Conservation (phyloP, 2,113 vertebrate genomes). For the Aphyosemion australe region DNA sequence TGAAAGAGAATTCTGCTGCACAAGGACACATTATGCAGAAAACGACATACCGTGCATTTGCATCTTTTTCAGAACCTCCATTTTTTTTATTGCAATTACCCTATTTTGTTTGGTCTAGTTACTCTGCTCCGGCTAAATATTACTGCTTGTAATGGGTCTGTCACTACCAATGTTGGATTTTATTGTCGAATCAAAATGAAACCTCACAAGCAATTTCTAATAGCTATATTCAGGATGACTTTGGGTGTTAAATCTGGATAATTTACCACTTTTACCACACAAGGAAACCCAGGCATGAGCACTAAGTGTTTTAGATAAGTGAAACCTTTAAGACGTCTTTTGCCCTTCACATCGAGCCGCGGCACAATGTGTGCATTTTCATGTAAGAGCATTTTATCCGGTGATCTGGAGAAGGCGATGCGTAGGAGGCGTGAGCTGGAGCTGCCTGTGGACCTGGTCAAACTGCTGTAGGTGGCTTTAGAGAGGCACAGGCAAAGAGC, state of each 20-base stretch:
- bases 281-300: conserved; percentile 17
- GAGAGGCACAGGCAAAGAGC: conserved; percentile 56
- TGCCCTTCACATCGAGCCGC: conserved; percentile 62
- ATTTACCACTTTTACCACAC: conserved; percentile 24
- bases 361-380: conserved; percentile 65
- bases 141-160: conserved; percentile 55
- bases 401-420: conserved; percentile 60
- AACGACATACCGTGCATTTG: conserved; percentile 30
- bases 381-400: conserved; percentile 62
- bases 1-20: conserved; percentile 5
- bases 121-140: conserved; percentile 54
- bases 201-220: conserved; percentile 54
- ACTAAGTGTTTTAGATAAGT: conserved; percentile 47
- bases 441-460: conserved; percentile 59
- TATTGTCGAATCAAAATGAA: conserved; percentile 37
- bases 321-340: conserved; percentile 74
- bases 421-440: conserved; percentile 63
- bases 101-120: conserved; percentile 63
- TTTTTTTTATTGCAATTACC: conserved; percentile 42
- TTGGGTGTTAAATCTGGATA: conserved; percentile 18
- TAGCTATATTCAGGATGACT: conserved; percentile 40
- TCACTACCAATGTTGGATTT: conserved; percentile 50
- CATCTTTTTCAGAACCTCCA: conserved; percentile 17
- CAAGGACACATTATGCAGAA: conserved; percentile 11
- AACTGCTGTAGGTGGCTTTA: conserved; percentile 59